These are phyloP conservation scores for Arvicanthis niloticus DNA, from an alignment of 2,113 vertebrate genomes.

Conservation along the genomic window DNA sequence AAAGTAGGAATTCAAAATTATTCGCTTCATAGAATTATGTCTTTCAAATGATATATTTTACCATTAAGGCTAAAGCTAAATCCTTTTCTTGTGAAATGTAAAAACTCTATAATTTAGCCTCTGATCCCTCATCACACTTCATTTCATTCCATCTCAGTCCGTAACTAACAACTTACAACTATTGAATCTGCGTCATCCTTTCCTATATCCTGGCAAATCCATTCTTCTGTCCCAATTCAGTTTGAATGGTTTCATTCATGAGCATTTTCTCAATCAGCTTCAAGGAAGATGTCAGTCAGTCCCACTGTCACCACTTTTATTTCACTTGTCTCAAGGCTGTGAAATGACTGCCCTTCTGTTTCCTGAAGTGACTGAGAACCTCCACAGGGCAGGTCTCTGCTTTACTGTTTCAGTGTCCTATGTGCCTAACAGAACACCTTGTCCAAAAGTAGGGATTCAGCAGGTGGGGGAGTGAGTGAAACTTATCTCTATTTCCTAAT, in stretches of 20 bases:
- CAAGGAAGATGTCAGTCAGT: background rate
- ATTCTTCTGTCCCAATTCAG: background rate
- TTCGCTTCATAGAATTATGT: background rate
- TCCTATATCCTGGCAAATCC: background rate
- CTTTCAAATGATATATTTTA: background rate
- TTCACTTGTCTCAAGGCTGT: background rate
- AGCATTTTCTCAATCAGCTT: background rate
- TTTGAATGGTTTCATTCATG: background rate
- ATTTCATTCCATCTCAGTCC: background rate
- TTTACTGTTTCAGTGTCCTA: background rate
- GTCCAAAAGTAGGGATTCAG: background rate
- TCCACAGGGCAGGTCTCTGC: background rate
- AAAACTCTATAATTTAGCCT: constrained; percentile 3
- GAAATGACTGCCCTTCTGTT: background rate
- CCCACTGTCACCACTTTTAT: background rate
- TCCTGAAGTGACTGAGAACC: background rate
- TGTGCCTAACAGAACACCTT: background rate
- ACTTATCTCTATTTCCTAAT: background rate
- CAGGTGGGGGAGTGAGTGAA: background rate
- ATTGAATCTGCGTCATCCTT: background rate
- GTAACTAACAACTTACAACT: background rate
- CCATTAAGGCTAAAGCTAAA: constrained; percentile 25
- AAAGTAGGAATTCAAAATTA: background rate
- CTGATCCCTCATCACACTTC: background rate
- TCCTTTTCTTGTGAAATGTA: background rate